These are phyloP conservation scores for Drosophila orena DNA, from an alignment of 1,140 invertebrate genomes.

Conservation along the genomic window DNA sequence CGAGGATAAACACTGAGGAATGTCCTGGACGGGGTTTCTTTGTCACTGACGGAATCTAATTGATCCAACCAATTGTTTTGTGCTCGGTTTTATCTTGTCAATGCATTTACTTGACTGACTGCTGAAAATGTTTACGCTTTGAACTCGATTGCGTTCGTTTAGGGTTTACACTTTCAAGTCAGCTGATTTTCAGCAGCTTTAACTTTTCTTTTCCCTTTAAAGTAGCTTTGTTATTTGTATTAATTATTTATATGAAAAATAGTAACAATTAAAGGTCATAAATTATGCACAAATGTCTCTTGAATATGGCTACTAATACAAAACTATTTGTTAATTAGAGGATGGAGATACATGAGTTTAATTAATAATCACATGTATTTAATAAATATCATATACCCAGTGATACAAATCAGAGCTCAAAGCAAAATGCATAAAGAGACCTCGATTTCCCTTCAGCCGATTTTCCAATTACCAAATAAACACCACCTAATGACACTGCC, in stretches of 20 bases:
- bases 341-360: neutral
- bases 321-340: neutral
- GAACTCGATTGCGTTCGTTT: slow-evolving; percentile 13
- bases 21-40: slow-evolving; percentile 52
- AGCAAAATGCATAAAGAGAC: slow-evolving; percentile 3
- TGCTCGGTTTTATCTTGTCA: slow-evolving; percentile 51
- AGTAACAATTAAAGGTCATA: neutral
- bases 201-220: no score
- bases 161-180: neutral
- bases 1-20: slow-evolving; percentile 60
- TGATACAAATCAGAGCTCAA: neutral
- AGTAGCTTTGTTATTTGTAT: no score
- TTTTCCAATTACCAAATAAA: neutral
- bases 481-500: no score
- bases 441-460: slow-evolving; percentile 3
- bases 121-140: slow-evolving; percentile 52
- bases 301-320: neutral
- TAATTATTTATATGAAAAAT: neutral
- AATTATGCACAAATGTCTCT: neutral
- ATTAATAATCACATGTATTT: neutral
- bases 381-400: slow-evolving; percentile 1
- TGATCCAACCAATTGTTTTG: slow-evolving; percentile 52
- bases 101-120: slow-evolving; percentile 62
- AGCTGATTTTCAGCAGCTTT: neutral
- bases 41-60: slow-evolving; percentile 71